A percentile compares a stretch with the other conserved stretches of the same genome.
phyloP scores from a whole-genome alignment of 2,113 vertebrate genomes.

The Malurus cyaneus region DNA sequence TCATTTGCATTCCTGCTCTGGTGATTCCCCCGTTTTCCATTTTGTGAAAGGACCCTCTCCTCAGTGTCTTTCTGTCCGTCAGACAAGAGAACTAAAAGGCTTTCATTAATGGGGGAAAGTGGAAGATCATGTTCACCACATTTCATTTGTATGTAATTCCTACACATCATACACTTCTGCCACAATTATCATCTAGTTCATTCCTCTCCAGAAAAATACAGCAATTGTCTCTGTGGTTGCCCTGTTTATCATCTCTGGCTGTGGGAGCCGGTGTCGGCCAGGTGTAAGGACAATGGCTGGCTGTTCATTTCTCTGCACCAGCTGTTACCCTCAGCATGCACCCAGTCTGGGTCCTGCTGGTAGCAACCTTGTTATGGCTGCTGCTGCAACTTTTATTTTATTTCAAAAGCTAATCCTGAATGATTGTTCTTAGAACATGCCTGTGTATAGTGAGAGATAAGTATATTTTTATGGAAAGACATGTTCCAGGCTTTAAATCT shows the following conservation, averaged over 20 bases:
- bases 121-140: neutral
- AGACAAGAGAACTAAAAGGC: neutral
- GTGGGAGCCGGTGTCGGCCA: neutral
- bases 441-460: neutral
- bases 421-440: neutral
- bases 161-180: neutral
- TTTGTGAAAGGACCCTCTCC: neutral
- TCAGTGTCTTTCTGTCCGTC: neutral
- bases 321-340: conserved; percentile 38
- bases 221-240: neutral
- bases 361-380: neutral
- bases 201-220: conserved; percentile 3
- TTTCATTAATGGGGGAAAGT: neutral
- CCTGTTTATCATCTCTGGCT: neutral
- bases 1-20: conserved; percentile 34
- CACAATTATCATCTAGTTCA: conserved; percentile 19
- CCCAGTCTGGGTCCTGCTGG: neutral
- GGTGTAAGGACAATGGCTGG: conserved; percentile 50
- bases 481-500: neutral
- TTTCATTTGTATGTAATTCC: neutral
- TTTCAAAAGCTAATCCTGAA: conserved; percentile 1
- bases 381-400: neutral
- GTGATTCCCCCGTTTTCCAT: neutral
- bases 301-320: conserved; percentile 25
- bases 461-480: neutral